These are phyloP conservation scores for Corvus cornix DNA, from an alignment of 2,113 vertebrate genomes.

Conservation along the genomic window DNA sequence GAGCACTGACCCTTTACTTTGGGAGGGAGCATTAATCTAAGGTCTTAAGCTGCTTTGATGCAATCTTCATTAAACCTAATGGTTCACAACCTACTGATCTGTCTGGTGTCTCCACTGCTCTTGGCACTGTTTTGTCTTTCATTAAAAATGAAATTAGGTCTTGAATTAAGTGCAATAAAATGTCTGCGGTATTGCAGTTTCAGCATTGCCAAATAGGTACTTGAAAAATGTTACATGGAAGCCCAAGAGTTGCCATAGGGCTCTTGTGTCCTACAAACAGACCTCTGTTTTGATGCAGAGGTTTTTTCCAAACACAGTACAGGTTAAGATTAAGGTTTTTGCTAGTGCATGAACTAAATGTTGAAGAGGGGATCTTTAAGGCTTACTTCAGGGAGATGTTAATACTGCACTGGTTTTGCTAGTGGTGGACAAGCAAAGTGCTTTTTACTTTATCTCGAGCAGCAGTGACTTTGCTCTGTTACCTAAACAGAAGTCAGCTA, in stretches of 20 bases:
- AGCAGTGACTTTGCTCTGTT: neutral
- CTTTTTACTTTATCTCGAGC: neutral
- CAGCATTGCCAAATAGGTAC: neutral
- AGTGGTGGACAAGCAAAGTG: neutral
- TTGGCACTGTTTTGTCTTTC: neutral
- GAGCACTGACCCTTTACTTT: neutral
- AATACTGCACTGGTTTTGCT: neutral
- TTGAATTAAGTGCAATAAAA: neutral
- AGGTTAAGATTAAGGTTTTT: neutral
- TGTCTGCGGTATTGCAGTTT: neutral
- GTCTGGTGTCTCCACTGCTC: neutral
- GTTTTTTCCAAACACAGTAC: neutral
- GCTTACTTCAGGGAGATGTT: neutral
- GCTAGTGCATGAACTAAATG: neutral
- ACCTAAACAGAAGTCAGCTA: neutral
- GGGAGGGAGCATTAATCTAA: neutral
- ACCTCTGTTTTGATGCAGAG: neutral
- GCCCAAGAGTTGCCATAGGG: neutral
- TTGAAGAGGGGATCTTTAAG: neutral
- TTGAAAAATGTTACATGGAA: neutral
- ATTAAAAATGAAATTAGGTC: neutral
- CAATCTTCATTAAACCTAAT: neutral
- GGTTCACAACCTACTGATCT: neutral
- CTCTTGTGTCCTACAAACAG: neutral
- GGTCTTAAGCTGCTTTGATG: neutral